Evolutionary conservation across 2,797 vertebrate species (phyloP).

Genomic region (Hydrocynus forskahlii): DNA sequence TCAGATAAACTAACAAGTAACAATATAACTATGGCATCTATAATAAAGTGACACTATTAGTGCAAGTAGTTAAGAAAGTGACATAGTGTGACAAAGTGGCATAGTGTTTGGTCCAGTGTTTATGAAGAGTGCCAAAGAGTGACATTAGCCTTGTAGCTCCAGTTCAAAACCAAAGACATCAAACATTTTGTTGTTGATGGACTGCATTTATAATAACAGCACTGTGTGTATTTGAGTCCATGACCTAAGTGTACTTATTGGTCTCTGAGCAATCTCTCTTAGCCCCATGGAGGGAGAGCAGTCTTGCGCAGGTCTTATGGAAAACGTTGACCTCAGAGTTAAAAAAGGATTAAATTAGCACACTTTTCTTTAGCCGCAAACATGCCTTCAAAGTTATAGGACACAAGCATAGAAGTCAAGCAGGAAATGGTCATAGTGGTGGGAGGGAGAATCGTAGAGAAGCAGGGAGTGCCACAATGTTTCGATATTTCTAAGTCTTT

Average conservation of each 20-base stretch:
- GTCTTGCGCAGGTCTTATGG: not conserved
- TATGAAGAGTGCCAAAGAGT: no score
- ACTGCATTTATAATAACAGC: no score
- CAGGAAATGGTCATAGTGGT: constrained; percentile 68
- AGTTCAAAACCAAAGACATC: no score
- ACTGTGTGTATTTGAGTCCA: not conserved
- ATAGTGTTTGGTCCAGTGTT: no score
- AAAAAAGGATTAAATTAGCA: constrained; percentile 29
- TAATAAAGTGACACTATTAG: no score
- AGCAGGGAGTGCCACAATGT: not conserved
- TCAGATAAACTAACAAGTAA: no score
- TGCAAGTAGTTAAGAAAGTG: no score
- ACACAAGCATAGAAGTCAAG: constrained; percentile 68
- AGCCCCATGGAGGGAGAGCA: not conserved
- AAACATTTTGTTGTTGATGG: no score
- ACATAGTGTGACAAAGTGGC: no score
- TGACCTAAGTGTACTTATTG: not conserved
- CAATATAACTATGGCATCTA: no score
- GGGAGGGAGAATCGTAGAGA: constrained; percentile 57
- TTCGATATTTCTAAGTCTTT: constrained; percentile 13
- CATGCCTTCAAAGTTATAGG: constrained; percentile 57
- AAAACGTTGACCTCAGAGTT: constrained; percentile 43
- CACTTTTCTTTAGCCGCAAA: constrained; percentile 57
- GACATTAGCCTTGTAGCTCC: no score
- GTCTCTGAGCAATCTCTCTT: constrained; percentile 1